A percentile compares a stretch with the other conserved stretches of the same genome.
Conservation (phyloP, 2,888 invertebrate species). For the Notodonta ziczac region DNA sequence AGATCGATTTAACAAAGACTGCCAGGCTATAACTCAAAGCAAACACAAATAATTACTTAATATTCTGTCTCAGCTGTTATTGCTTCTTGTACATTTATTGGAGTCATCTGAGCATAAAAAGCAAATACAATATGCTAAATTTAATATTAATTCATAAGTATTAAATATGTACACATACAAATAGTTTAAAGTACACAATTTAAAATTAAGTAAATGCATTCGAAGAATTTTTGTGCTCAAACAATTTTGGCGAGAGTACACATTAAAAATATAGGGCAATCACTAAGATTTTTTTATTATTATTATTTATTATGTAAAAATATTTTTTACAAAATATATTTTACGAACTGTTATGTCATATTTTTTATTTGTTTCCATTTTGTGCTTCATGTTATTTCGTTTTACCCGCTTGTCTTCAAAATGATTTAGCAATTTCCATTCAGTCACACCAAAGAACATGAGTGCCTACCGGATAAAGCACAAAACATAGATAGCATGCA, state of each 20-base stretch:
- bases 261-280: background rate
- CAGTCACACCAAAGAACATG: background rate
- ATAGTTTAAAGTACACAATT: slow-evolving; percentile 6
- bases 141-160: slow-evolving; percentile 45
- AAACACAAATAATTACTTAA: background rate
- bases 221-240: slow-evolving; percentile 9
- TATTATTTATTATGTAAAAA: slow-evolving; percentile 5
- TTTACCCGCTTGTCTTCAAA: background rate
- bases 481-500: too few species aligned
- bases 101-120: slow-evolving; percentile 37
- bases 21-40: background rate
- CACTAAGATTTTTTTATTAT: slow-evolving; percentile 5
- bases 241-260: slow-evolving; percentile 6
- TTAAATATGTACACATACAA: slow-evolving; percentile 31
- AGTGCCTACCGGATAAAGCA: too few species aligned
- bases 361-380: background rate
- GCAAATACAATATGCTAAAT: slow-evolving; percentile 22
- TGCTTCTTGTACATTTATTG: slow-evolving; percentile 36
- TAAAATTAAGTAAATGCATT: slow-evolving; percentile 2
- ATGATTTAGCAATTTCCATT: background rate
- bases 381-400: slow-evolving; percentile 1
- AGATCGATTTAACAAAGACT: too few species aligned
- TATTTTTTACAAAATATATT: slow-evolving; percentile 6
- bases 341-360: background rate
- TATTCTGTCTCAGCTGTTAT: slow-evolving; percentile 16